Conservation (phyloP, 2,113 vertebrate genomes). For the Nyctibius bracteatus region DNA sequence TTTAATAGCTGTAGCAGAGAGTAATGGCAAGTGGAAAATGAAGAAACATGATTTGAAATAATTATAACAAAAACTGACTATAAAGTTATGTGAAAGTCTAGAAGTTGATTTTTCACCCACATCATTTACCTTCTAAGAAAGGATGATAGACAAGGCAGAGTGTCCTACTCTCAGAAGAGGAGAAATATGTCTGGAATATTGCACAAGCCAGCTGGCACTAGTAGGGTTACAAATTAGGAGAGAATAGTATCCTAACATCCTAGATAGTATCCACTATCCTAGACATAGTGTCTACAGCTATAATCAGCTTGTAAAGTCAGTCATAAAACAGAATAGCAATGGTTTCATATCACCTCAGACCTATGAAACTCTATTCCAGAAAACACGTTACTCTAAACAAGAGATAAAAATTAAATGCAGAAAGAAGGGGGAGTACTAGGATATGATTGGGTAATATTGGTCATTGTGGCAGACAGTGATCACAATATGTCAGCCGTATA, state of each 20-base stretch:
- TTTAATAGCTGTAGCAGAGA: neutral
- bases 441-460: neutral
- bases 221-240: neutral
- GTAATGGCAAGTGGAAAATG: neutral
- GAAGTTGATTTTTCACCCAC: neutral
- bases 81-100: neutral
- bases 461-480: neutral
- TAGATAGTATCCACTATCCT: too few species aligned
- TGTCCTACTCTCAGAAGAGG: neutral
- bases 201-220: neutral
- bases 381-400: neutral
- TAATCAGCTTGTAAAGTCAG: neutral
- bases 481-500: neutral
- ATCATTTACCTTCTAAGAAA: neutral
- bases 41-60: neutral
- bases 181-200: neutral
- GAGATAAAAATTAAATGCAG: neutral
- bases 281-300: neutral
- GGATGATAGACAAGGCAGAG: neutral
- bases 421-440: neutral
- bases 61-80: neutral
- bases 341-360: neutral
- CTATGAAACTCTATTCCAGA: neutral
- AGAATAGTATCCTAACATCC: neutral
- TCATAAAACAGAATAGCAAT: neutral